Evolutionary conservation across 2,797 vertebrate genomes (phyloP), one percentile per base, ranked within the genome.

Genomic region (Neosilurus mollespiculum): DNA sequence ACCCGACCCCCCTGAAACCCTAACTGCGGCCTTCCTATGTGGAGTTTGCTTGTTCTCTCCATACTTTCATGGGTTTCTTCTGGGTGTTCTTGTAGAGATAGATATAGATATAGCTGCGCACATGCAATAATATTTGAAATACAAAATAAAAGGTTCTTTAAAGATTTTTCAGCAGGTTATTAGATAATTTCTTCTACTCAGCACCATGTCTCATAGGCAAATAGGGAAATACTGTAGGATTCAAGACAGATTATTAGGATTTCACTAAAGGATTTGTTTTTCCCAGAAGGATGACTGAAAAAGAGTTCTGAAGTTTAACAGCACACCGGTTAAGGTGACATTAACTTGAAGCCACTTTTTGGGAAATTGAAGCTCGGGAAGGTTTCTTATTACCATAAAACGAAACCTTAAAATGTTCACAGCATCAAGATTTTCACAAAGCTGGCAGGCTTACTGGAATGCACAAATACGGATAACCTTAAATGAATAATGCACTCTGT

Each of bases 401-500:
- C n/a, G n/a, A 53, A 26, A 20, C 37, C 2, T 64, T 24, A 43
- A 51, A 64, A 62, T 24, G 14, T 51, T 15, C 15, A 53, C 37
- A 26, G 34, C 22, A 78, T n/a, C 9, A 24, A 18, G 11, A 26
- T 9, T 12, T 26, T 26, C 24, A 15, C 20, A 61, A 61, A 37
- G 58, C 34, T 51, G n/a, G 59, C 61, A 64, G 59, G 59, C 15
- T 26, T 51, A 20, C 61, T 51, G 61, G 61, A 78, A 64, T 64
- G 59, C 0, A 9, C n/a, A 78, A 78, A 64, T 78, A 51, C 76
- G 9, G 59, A 64, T 78, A 78, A 78, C 8, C 3, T 43, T 78
- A 78, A 64, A 10, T 11, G 76, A 78, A 78, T 49, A 62, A 49
- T 16, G 76, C 59, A 18, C 76, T 37, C 59, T 64, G 59, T 64